Percentiles rank a stretch among this genome's conserved stretches.
Conservation (phyloP, 2,888 invertebrate genomes). For the Thalpophila matura region DNA sequence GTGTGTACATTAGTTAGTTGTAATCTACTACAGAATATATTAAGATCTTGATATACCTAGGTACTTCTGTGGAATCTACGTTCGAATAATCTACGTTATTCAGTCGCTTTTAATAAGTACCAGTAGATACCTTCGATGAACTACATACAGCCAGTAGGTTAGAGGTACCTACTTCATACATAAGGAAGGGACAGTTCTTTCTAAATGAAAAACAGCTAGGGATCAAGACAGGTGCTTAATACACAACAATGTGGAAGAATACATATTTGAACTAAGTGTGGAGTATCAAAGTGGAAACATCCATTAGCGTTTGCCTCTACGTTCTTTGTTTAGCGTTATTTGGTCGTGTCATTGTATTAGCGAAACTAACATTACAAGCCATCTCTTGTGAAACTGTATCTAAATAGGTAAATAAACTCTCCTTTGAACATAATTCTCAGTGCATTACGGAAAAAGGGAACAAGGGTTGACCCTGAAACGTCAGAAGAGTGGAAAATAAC, state of each 20-base stretch:
- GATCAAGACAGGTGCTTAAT: background rate
- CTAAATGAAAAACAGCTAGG: background rate
- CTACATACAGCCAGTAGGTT: too few species aligned
- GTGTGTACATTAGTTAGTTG: too few species aligned
- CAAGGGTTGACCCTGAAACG: conserved; percentile 24
- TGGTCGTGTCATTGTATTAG: background rate
- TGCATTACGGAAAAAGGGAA: conserved; percentile 38
- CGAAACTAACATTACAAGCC: background rate
- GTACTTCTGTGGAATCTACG: too few species aligned
- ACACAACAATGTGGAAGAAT: background rate
- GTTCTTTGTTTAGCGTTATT: background rate
- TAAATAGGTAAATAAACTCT: conserved; percentile 1
- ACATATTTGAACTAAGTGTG: background rate
- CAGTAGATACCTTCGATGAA: too few species aligned
- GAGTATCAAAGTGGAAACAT: background rate
- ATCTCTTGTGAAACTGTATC: background rate
- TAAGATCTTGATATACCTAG: too few species aligned
- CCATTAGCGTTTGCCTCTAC: background rate
- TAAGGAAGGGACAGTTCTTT: background rate
- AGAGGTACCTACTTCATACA: background rate
- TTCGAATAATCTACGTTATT: too few species aligned
- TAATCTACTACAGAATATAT: too few species aligned
- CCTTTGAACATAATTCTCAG: conserved; percentile 15
- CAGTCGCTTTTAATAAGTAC: too few species aligned
- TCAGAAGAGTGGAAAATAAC: conserved; percentile 36